phyloP scores from a whole-genome alignment of 2,888 invertebrate genomes.

The Epirrhoe alternata region DNA sequence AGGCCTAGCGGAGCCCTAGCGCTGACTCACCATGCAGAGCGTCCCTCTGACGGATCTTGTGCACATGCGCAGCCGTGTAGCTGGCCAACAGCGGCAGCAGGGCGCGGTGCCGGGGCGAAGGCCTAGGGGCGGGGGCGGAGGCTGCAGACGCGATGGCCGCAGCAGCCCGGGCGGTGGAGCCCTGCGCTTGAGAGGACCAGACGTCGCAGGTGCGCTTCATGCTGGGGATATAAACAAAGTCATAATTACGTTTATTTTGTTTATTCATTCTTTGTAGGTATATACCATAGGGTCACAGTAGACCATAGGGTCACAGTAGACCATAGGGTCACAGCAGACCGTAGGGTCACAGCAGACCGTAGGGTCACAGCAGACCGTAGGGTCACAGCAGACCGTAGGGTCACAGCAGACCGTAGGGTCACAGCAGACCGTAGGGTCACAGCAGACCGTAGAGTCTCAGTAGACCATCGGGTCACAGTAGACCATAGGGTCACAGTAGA shows the following conservation, averaged over 20 bases:
- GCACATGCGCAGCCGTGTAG: constrained; percentile 60
- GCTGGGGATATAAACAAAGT: constrained; percentile 41
- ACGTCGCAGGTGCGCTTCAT: constrained; percentile 61
- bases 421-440: too few relatives aligned
- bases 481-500: too few relatives aligned
- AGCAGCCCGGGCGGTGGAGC: constrained; percentile 43
- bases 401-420: too few relatives aligned
- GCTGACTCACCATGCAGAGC: constrained; percentile 63
- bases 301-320: too few relatives aligned
- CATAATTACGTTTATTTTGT: background rate
- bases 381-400: too few relatives aligned
- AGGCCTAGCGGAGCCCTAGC: background rate
- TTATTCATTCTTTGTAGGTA: too few relatives aligned
- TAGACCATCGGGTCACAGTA: too few relatives aligned
- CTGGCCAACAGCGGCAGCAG: constrained; percentile 64
- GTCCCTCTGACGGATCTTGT: constrained; percentile 68
- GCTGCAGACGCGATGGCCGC: constrained; percentile 40
- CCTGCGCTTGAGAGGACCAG: constrained; percentile 51
- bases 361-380: too few relatives aligned
- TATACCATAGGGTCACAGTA: too few relatives aligned
- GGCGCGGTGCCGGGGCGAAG: constrained; percentile 46
- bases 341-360: too few relatives aligned
- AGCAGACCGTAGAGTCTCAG: too few relatives aligned
- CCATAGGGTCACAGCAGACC: too few relatives aligned
- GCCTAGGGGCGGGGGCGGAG: constrained; percentile 28